Percentiles rank a stretch among this genome's conserved stretches.
These are phyloP conservation scores for Lucilia sericata DNA, from an alignment of 1,140 invertebrate genomes.

Conservation along the genomic window DNA sequence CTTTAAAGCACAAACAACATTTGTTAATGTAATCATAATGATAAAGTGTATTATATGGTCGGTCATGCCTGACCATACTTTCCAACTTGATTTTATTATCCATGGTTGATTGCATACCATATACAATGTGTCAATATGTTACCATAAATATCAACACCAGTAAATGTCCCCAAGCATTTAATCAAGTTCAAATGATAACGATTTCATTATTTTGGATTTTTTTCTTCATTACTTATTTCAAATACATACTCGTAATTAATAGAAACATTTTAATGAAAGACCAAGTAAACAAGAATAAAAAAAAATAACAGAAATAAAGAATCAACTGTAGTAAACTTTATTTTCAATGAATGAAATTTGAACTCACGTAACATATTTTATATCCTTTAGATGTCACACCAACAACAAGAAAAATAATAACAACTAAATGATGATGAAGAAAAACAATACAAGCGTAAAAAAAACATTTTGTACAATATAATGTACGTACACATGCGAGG, in stretches of 20 bases:
- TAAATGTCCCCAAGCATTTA: background rate
- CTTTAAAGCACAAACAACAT: too few species aligned
- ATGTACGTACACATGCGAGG: too few species aligned
- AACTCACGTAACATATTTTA: too few species aligned
- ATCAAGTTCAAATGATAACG: constrained; percentile 10
- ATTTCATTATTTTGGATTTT: background rate
- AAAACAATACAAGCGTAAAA: too few species aligned
- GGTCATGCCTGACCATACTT: too few species aligned
- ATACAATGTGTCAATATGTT: background rate
- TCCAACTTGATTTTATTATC: background rate
- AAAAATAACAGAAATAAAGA: background rate
- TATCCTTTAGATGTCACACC: too few species aligned
- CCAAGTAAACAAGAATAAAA: background rate
- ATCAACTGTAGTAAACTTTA: background rate
- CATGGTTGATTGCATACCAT: background rate
- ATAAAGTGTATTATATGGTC: background rate
- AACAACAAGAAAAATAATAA: too few species aligned
- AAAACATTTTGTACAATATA: too few species aligned
- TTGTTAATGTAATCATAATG: too few species aligned
- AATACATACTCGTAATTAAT: background rate
- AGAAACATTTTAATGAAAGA: background rate
- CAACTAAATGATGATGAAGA: too few species aligned
- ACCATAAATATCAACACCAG: background rate
- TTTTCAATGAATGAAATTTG: background rate
- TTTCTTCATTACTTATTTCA: background rate